phyloP scores from a whole-genome alignment of 1,140 invertebrate genomes.

The Lineus longissimus region DNA sequence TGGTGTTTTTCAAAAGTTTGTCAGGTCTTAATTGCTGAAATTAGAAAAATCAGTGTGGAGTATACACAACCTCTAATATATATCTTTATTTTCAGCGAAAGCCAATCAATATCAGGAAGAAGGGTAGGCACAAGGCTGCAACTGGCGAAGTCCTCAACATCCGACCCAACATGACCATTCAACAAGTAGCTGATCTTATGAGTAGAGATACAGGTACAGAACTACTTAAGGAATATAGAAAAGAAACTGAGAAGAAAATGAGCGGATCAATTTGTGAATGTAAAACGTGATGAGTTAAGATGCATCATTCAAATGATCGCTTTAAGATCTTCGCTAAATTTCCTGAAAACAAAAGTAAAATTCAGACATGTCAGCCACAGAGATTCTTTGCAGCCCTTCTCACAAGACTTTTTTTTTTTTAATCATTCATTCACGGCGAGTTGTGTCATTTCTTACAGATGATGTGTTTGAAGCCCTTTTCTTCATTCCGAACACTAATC shows the following conservation, averaged over 20 bases:
- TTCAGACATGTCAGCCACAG: not conserved
- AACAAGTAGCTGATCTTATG: slow-evolving; percentile 65
- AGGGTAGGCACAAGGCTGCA: not conserved
- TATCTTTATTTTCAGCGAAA: not conserved
- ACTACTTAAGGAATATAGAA: not conserved
- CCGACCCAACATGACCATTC: slow-evolving; percentile 64
- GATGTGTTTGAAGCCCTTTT: slow-evolving; percentile 67
- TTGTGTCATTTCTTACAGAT: too few relatives aligned
- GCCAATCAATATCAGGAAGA: not conserved
- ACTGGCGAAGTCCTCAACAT: slow-evolving; percentile 15
- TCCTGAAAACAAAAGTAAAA: not conserved
- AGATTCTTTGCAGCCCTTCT: not conserved
- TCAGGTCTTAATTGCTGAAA: too few relatives aligned
- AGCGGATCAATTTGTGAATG: too few relatives aligned
- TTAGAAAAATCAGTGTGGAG: too few relatives aligned
- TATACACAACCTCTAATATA: too few relatives aligned
- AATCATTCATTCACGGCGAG: too few relatives aligned
- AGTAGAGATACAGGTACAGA: slow-evolving; percentile 58
- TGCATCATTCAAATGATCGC: not conserved
- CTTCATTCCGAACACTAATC: slow-evolving; percentile 61
- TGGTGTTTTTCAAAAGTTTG: too few relatives aligned
- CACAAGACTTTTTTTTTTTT: slow-evolving; percentile 19
- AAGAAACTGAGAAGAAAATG: too few relatives aligned
- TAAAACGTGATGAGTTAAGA: not conserved
- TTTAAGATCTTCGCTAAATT: not conserved